Evolutionary conservation across 2,888 invertebrate genomes (phyloP).

Genomic region (Agrotis exclamationis): DNA sequence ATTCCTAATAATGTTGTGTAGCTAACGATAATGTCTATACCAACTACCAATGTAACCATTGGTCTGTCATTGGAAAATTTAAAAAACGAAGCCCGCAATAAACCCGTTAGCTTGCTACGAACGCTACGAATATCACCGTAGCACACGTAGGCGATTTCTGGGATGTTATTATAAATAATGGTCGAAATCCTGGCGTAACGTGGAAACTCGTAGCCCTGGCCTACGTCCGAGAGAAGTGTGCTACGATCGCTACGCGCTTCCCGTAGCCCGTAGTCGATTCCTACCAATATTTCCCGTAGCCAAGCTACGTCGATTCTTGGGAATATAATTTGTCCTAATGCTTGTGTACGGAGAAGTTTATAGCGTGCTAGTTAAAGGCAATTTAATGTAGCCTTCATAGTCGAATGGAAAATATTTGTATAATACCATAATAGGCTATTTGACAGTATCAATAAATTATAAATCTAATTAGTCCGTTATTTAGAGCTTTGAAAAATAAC

Average conservation of each 20-base stretch:
- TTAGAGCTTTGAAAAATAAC: too few relatives aligned
- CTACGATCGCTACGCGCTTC: not conserved
- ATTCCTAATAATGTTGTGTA: conserved; percentile 15
- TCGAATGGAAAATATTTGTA: not conserved
- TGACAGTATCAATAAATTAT: too few relatives aligned
- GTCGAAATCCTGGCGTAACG: not conserved
- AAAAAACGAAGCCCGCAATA: not conserved
- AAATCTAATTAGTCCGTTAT: too few relatives aligned
- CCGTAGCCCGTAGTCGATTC: not conserved
- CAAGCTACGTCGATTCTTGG: not conserved
- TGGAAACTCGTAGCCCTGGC: not conserved
- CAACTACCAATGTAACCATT: too few relatives aligned
- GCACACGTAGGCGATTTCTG: not conserved
- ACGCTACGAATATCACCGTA: not conserved
- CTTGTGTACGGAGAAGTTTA: not conserved
- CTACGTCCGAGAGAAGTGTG: not conserved
- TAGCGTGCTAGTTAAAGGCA: too few relatives aligned
- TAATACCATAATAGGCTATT: too few relatives aligned
- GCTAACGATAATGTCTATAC: not conserved
- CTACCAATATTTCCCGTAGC: not conserved
- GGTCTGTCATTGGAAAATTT: conserved; percentile 36
- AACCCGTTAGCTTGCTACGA: conserved; percentile 1
- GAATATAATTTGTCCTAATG: not conserved
- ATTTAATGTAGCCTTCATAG: not conserved
- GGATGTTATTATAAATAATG: not conserved